phyloP scores from a whole-genome alignment of 2,888 invertebrate species.

The Tenthredo mesomela region DNA sequence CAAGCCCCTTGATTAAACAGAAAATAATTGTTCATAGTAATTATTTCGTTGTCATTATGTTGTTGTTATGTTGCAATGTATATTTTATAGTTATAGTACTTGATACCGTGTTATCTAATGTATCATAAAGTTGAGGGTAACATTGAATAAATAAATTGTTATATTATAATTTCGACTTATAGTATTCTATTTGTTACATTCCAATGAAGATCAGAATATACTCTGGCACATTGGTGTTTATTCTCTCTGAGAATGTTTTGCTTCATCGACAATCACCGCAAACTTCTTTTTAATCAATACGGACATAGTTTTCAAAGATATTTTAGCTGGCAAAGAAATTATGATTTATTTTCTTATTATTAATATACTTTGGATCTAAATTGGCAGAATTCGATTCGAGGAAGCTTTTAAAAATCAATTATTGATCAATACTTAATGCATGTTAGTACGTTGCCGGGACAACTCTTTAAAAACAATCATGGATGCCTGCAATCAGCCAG shows the following conservation, averaged over 20 bases:
- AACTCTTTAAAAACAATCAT: constrained; percentile 71
- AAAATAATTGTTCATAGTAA: constrained; percentile 18
- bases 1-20: constrained; percentile 5
- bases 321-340: not conserved
- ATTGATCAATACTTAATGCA: constrained; percentile 41
- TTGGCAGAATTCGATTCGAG: not conserved
- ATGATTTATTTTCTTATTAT: not conserved
- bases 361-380: not conserved
- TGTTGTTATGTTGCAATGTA: constrained; percentile 7
- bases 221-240: not conserved
- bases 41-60: constrained; percentile 3
- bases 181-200: not conserved
- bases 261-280: not conserved
- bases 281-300: not conserved
- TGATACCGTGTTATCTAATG: constrained; percentile 18
- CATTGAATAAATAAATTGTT: constrained; percentile 33
- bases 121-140: constrained; percentile 26
- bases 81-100: constrained; percentile 7
- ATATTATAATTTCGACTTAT: not conserved
- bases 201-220: not conserved
- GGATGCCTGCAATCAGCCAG: constrained; percentile 68
- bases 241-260: not conserved
- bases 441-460: constrained; percentile 64
- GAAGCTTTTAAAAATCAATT: constrained; percentile 26
- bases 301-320: not conserved